Conservation (phyloP, 1,140 invertebrate species). For the Orchestia grillus region DNA sequence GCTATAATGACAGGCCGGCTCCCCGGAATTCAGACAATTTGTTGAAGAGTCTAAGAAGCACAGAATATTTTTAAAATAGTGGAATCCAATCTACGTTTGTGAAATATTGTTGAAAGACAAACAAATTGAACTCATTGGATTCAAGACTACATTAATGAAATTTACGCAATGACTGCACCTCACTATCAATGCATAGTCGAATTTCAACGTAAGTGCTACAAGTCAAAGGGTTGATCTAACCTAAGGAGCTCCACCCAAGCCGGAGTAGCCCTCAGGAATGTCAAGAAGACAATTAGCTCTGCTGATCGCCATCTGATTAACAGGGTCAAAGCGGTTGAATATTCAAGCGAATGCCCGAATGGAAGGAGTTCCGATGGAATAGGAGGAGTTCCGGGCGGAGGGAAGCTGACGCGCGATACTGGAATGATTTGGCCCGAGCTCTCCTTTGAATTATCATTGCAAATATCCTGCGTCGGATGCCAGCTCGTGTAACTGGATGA, state of each 20-base stretch:
- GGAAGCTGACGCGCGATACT: neutral
- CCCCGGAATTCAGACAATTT: too few relatives aligned
- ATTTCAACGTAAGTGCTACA: neutral
- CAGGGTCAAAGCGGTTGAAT: slow-evolving; percentile 8
- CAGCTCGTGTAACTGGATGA: neutral
- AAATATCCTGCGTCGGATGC: neutral
- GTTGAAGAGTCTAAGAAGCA: too few relatives aligned
- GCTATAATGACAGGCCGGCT: too few relatives aligned
- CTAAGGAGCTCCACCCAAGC: neutral
- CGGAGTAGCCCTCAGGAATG: neutral
- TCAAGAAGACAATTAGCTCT: neutral
- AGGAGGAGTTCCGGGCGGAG: neutral
- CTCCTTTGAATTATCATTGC: neutral
- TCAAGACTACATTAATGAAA: neutral
- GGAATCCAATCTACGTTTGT: too few relatives aligned
- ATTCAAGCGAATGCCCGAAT: neutral
- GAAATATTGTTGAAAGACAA: too few relatives aligned
- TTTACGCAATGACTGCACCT: neutral
- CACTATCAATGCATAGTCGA: neutral
- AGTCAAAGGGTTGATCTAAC: neutral
- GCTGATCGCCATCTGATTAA: slow-evolving; percentile 26
- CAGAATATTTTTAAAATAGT: too few relatives aligned
- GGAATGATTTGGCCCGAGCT: neutral
- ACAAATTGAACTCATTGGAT: neutral
- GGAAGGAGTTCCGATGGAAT: neutral